Conservation (phyloP, 2,888 invertebrate genomes). For the Catocala nupta region DNA sequence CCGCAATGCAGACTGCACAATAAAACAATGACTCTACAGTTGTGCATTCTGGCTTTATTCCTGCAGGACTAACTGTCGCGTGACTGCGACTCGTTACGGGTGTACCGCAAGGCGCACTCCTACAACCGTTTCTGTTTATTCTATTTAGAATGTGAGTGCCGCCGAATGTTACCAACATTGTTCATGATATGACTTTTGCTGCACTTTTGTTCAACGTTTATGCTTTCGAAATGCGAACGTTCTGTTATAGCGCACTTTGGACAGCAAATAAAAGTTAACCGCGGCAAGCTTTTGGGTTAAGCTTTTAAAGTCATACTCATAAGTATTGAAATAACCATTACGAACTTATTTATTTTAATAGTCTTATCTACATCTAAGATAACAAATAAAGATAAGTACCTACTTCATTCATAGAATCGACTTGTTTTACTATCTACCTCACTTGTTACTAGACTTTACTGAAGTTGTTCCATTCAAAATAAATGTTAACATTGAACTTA, state of each 20-base stretch:
- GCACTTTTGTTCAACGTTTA: slow-evolving; percentile 37
- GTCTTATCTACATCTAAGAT: slow-evolving; percentile 19
- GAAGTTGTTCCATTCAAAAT: slow-evolving; percentile 7
- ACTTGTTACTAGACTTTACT: slow-evolving; percentile 6
- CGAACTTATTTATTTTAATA: slow-evolving; percentile 9
- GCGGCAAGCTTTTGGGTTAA: not conserved
- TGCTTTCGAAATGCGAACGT: slow-evolving; percentile 22
- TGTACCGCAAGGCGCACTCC: slow-evolving; percentile 71
- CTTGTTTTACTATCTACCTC: slow-evolving; percentile 9
- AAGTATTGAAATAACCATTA: not conserved
- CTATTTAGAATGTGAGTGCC: slow-evolving; percentile 62
- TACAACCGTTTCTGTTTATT: slow-evolving; percentile 68
- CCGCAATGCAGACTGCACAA: slow-evolving; percentile 86
- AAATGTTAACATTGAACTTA: not conserved
- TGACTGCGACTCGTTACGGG: slow-evolving; percentile 77
- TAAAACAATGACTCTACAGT: slow-evolving; percentile 83
- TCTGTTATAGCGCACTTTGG: not conserved
- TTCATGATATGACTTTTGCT: slow-evolving; percentile 47
- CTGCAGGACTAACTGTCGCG: slow-evolving; percentile 81
- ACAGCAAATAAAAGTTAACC: not conserved
- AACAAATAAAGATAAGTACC: slow-evolving; percentile 4
- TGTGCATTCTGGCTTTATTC: slow-evolving; percentile 82
- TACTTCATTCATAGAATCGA: slow-evolving; percentile 21
- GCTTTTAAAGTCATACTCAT: slow-evolving; percentile 3
- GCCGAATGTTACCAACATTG: slow-evolving; percentile 62